Base-by-base conservation (phyloP, 2,888 invertebrate species). In the Ochropacha duplaris region DNA sequence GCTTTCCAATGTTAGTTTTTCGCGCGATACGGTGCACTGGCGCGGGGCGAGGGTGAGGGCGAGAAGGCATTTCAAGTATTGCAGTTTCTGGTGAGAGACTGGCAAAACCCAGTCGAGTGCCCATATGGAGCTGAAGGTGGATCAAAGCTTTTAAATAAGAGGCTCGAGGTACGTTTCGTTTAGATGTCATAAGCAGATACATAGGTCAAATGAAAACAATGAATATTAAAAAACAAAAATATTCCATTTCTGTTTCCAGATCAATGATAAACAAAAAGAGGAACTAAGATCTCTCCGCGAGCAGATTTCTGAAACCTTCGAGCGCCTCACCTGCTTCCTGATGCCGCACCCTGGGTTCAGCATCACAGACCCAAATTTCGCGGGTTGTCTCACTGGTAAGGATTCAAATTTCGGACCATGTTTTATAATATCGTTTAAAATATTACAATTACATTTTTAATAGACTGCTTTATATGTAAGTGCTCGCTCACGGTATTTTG, bases 301-400 rank as follows among this genome's bases (percentile, higher is more conserved):
- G 9, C 52, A 52, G 22, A 11, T 52, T 31, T 12, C 2, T 19
- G 28, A 28, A 12, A 92, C 22, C 22, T 52, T 52, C 52, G 52
- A 31, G 31, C 11, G 4, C 1, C 52, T 52, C 52, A 34, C 52
- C 36, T 99, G 99, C 86, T 99, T 98, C 89, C 92, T 99, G 60
- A 96, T 99, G 97, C 99, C 99, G n/a, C 99, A 99, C 94, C 99
- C 99, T 0, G 99, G 99, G 4, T 94, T 99, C 26, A 96, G 95
- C 39, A 98, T 99, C 56, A 98, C 98, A 34, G 97, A 98, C 93
- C 98, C 97, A 1, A 94, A 95, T 56, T 99, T 99, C 85, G 97
- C 97, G 83, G 99, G 99, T 22, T 94, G 96, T 81, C 93, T 99
- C 19, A 91, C 94, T 65, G 95, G 95, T 95, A 52, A 36, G 54